A percentile compares a stretch with the other conserved stretches of the same genome.
These are phyloP conservation scores for Borostomias antarcticus DNA, from an alignment of 2,797 vertebrate species.

Conservation along the genomic window DNA sequence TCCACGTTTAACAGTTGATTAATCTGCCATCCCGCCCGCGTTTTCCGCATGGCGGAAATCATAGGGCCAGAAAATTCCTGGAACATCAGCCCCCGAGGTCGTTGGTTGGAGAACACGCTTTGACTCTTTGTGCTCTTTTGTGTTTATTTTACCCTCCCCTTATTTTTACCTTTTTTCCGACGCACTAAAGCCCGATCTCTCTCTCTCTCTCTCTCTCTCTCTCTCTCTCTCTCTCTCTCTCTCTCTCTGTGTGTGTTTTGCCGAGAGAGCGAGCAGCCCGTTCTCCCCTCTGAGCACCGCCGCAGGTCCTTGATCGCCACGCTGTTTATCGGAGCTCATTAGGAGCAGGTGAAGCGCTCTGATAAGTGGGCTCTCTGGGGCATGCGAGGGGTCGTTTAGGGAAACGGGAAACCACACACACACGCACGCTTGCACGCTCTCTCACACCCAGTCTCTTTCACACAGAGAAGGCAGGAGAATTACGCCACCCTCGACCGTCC, in stretches of 20 bases:
- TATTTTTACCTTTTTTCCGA: too few relatives aligned
- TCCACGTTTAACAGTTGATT: neutral
- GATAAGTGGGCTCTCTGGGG: constrained; percentile 59
- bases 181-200: too few relatives aligned
- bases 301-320: constrained; percentile 64
- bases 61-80: neutral
- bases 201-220: too few relatives aligned
- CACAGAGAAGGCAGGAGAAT: constrained; percentile 38
- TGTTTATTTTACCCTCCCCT: too few relatives aligned
- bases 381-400: constrained; percentile 26
- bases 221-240: too few relatives aligned
- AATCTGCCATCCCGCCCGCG: neutral
- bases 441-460: neutral
- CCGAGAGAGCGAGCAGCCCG: neutral
- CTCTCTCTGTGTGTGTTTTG: neutral
- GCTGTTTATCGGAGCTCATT: constrained; percentile 65
- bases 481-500: constrained; percentile 20
- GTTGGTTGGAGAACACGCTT: too few relatives aligned
- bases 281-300: constrained; percentile 38
- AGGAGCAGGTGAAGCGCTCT: constrained; percentile 53
- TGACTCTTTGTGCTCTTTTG: too few relatives aligned
- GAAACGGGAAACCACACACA: too few relatives aligned
- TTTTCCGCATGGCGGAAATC: neutral
- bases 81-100: too few relatives aligned
- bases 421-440: constrained; percentile 32